Evolutionary conservation across 2,888 invertebrate genomes (phyloP), one percentile per base, ranked within the genome.

Genomic region (Galerucella pusilla): DNA sequence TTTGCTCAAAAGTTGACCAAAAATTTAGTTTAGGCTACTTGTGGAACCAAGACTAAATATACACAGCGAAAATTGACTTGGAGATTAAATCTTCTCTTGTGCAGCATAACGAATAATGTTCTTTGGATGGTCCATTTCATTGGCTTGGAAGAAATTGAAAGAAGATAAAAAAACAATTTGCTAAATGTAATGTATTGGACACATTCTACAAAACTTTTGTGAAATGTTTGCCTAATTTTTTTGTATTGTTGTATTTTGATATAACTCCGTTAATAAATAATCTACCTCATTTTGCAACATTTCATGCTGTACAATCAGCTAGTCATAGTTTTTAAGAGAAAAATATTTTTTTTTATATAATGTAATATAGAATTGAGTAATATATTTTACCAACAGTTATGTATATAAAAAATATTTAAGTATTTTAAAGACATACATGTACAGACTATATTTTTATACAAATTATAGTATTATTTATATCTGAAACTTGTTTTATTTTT

Each of bases 251-350:
- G 73, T 76, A 73, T 71, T 77, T 76, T 75, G 73, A 64, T 76
- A 35, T 61, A 77, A 78, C 72, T 79, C 80, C 78, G 81, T 75
- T 78, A 80, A 79, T 81, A 79, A 77, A 77, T 79, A 83, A 86
- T 86, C 88, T 88, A 88, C 88, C 88, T 88, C 88, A 87, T 85
- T 84, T 84, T 86, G 85, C 86, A 87, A 88, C 87, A 87, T 86
- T 86, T 84, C 86, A 86, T 87, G 87, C 87, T 88, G 88, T 87
- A 87, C 86, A 86, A 86, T 86, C 87, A 88, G 88, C 88, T 88
- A 88, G 88, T 88, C 88, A 88, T 88, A 88, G 87, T 83, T 85
- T 80, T 79, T 86, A 86, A 87, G 86, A 82, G 80, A 71, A 79
- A 76, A 79, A 79, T 80, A 81, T 81, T 80, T 80, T 81, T 83